phyloP scores from a whole-genome alignment of 2,888 invertebrate species.

The Cosmia pyralina region DNA sequence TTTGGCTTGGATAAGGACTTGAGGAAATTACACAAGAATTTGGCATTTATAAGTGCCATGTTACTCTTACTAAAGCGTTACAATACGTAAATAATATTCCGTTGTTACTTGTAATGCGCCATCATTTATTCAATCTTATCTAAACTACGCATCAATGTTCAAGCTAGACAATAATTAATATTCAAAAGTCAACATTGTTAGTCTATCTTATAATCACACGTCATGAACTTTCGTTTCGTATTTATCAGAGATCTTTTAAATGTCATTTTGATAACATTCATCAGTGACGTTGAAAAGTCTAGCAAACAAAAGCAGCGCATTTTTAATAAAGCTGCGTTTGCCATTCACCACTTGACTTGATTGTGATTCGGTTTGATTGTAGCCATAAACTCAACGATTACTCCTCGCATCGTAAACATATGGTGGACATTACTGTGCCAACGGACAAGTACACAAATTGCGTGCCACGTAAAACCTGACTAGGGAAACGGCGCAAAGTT shows the following conservation, averaged over 20 bases:
- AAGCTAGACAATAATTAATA: conserved; percentile 24
- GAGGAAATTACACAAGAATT: conserved; percentile 1
- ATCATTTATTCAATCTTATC: conserved; percentile 50
- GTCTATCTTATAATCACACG: conserved; percentile 7
- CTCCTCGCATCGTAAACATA: conserved; percentile 43
- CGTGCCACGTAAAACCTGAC: conserved; percentile 48
- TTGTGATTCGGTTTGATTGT: conserved; percentile 21
- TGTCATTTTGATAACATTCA: conserved; percentile 19
- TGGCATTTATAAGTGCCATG: not conserved
- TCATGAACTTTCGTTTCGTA: conserved; percentile 11
- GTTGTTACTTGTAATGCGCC: conserved; percentile 29
- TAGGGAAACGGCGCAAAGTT: conserved; percentile 39
- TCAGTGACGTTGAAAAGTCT: not conserved
- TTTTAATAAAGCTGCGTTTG: not conserved
- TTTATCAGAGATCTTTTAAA: conserved; percentile 21
- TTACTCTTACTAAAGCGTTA: conserved; percentile 1
- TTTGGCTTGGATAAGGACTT: not conserved
- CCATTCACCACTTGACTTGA: conserved; percentile 6
- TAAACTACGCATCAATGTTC: conserved; percentile 28
- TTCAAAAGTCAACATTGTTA: conserved; percentile 15
- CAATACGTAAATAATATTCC: conserved; percentile 8
- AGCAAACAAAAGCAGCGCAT: conserved; percentile 2
- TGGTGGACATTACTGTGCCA: conserved; percentile 21
- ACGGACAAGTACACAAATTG: conserved; percentile 49
- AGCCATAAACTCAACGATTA: conserved; percentile 39